A percentile compares a stretch with the other conserved stretches of the same genome.
Evolutionary conservation across 2,797 vertebrate species (phyloP).

Genomic region (Orestias chungarensis): DNA sequence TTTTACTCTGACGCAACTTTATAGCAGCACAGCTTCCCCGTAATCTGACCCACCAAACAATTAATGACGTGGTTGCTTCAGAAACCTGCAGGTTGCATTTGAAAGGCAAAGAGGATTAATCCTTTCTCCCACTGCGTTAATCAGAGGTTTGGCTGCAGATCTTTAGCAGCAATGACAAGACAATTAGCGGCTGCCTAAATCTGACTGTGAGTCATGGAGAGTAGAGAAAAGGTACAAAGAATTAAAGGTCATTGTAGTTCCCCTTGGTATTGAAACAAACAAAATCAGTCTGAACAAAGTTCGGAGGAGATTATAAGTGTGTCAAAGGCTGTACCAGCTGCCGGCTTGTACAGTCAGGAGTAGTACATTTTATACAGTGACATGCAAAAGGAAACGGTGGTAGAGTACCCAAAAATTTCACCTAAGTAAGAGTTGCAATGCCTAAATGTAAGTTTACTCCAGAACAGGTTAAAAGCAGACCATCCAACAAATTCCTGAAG

Average conservation of each 20-base stretch:
- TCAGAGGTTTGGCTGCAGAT: background rate
- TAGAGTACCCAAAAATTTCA: too few species aligned
- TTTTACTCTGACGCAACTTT: background rate
- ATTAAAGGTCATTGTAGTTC: background rate
- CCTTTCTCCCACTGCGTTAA: background rate
- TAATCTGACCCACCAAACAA: background rate
- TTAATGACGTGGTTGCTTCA: background rate
- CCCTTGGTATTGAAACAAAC: background rate
- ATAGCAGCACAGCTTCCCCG: background rate
- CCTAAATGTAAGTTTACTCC: too few species aligned
- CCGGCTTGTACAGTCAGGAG: background rate
- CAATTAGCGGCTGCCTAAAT: background rate
- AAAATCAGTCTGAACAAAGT: conserved; percentile 56
- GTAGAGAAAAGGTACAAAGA: background rate
- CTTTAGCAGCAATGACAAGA: background rate
- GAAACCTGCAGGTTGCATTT: background rate
- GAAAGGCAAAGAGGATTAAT: background rate
- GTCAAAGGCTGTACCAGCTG: conserved; percentile 38
- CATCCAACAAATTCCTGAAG: too few species aligned
- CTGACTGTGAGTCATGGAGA: background rate
- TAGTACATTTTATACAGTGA: background rate
- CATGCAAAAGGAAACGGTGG: background rate
- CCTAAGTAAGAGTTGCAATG: too few species aligned
- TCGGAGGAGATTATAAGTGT: conserved; percentile 49
- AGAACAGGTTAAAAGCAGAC: too few species aligned